Base-by-base conservation (phyloP, 2,888 invertebrate genomes). In the Cyaniris semiargus region DNA sequence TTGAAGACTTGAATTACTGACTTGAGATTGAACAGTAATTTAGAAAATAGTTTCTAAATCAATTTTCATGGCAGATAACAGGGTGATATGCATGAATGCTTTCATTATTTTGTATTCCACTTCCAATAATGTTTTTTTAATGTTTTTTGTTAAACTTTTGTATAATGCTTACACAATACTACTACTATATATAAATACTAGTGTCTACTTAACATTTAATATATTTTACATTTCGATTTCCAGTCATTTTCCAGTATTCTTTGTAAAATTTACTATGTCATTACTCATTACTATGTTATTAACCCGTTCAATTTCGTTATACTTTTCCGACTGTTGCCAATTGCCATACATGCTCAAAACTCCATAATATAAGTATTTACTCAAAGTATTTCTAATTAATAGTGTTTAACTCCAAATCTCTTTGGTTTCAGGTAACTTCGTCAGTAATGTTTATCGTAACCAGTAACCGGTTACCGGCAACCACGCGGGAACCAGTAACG, bases 21-120 rank as follows among this genome's bases (percentile, higher is more conserved):
- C 66, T 5, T 66, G 23, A 27, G 34, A 70, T n/a, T 21, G 38
- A n/a, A 18, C 23, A 70, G 70, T 70, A 70, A 60, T 66, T 27
- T 66, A 66, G 66, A 66, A 66, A 66, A 66, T 66, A 31, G 66
- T 38, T 74, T 74, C 53, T 48, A 8, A 74, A 53, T 74, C 53
- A 48, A 74, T 74, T 74, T 72, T 23, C n/a, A 72, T 23, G 44
- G 27, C 13, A 7, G 13, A 53, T 74, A 31, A 48, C 74, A 53
- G 53, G 15, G n/a, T 27, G 27, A 74, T 44, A 13, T 44, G 72
- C 72, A 72, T 72, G 72, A 53, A 48, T 53, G 27, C 74, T 74
- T 74, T 53, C 27, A 48, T 74, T 23, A 74, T 44, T 38, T 71
- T 72, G 74, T 27, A 74, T 48, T 53, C 74, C 48, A 21, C 18